Base-by-base conservation (phyloP, 2,113 vertebrate genomes). In the Spilogale gracilis region DNA sequence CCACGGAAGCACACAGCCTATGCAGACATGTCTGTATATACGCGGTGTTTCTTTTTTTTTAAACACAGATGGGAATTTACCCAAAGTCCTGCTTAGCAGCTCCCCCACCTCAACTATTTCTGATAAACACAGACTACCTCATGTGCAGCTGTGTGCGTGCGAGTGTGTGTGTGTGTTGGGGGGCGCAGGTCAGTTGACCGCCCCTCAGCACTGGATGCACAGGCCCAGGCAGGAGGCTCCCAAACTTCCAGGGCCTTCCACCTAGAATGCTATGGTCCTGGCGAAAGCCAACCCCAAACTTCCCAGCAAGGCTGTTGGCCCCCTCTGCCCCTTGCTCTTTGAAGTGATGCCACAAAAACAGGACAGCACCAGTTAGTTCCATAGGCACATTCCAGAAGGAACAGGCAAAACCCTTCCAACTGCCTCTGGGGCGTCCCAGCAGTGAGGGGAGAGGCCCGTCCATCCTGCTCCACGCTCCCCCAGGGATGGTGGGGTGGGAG, bases 41-140 rank as follows among this genome's bases (percentile, higher is more conserved):
- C 11, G 5, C 2, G 1, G 79, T 21, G 0, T 20, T 83, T 50
- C 52, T 69, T 32, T 32, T 69, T 71, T 69, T 67, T 60, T 4
- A 69, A 91, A 91, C 81, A 58, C 32, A 27, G 50, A 27, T 16
- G 85, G 85, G 74, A 83, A 97, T 90, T 90, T 45, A 65, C 96
- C 82, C 0, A 80, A 91, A 95, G 18, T 89, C 69, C 96, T 30
- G 10, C 60, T n/a, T 56, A 50, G 85, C 25, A 48, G 21, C 48
- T 2, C 30, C 20, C 23, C 30, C 14, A 27, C 18, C 38, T 12
- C 3, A 17, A 1, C 7, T 0, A 6, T 1, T 9, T 32, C 38
- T 67, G 48, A 10, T 0, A 12, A 0, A 25, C 45, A 25, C 1
- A 58, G 16, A 9, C 9, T 3, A 50, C 78, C 30, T 54, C 12